Base-by-base conservation (phyloP, 1,140 invertebrate species). In the Trichoplusia ni region DNA sequence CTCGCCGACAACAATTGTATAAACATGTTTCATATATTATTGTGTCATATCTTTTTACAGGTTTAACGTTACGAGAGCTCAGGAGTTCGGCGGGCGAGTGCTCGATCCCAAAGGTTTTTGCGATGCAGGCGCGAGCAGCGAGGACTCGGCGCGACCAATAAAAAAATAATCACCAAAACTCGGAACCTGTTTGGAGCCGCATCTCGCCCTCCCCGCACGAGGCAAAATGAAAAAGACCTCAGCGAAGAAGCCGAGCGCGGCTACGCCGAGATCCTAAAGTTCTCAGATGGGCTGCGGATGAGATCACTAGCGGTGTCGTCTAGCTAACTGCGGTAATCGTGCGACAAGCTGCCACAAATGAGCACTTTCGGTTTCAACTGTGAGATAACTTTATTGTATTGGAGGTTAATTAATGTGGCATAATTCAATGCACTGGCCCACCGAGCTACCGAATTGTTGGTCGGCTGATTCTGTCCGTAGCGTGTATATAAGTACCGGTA, bases 161-260 rank as follows among this genome's bases (percentile, higher is more conserved):
- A 84, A 84, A 88, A 88, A 88, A 85, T 72, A 84, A 85, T 81
- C 79, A 88, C 86, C 81, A 81, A 89, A 87, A 86, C 75, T 64
- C 64, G 53, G 79, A 86, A 89, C 85, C 59, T 84, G 86, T 88
- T 88, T 84, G 40, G 49, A 69, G 70, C 73, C 75, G 76, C 64
- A 63, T 75, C 68, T 72, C 79, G 82, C 75, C 77, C 73, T 81
- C 67, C 66, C 68, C 83, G 79, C 67, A 72, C 79, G 71, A 79
- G 76, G 79, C 75, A 84, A 87, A 85, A 87, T 73, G 67, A 79
- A 89, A 83, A 87, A 86, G 73, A 74, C 73, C 72, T 64, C 73
- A 65, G 75, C 77, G 74, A 75, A 77, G 77, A 73, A 74, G 64
- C 65, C 79, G 62, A 29, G 38, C 29, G 75, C 71, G 11, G 73